Base-by-base conservation (phyloP, 92 coral and sea anemone species). In the Blastomussa wellsi region DNA sequence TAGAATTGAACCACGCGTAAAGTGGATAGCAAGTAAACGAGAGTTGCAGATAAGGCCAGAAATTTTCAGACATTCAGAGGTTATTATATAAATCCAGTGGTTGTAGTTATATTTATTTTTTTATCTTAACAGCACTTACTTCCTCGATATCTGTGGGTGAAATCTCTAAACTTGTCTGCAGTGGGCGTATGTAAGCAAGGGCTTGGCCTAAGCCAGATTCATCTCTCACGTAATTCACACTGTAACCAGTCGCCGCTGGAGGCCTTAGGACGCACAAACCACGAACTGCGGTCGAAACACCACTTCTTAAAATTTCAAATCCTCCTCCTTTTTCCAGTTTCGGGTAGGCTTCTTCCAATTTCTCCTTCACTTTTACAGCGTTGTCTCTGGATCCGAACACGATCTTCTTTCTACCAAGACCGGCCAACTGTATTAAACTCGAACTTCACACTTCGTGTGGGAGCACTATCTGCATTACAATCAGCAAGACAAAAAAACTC, bases 181-280 rank as follows among this genome's bases (percentile, higher is more conserved):
- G 74, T n/a, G 60, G 87, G 87, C 36, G 79, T 67, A 71, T 76
- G 71, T 82, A 82, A 70, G 87, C 80, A 76, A 83, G 70, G 29
- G 87, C 87, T 78, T 84, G 87, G 64, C 81, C 87, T 44, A 84
- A 81, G 74, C 87, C 87, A 62, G 87, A 84, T 74, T 44, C 60
- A 37, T 84, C 70, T 84, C 75, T 76, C 60, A 74, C 59, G 70
- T 41, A 74, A 59, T 76, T 66, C 48, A 68, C 87, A 83, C 87
- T 83, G 74, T 83, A 83, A 49, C 87, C 81, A 83, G 87, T 78
- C 39, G 87, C 19, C 80, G 72, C 37, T 67, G 81, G 60, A 83
- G 87, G 80, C 79, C 59, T 83, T 73, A 83, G 62, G 80, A 83
- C 87, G 74, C 79, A 74, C 80, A 78, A 83, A 78, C 82, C 82